These are phyloP conservation scores for Heliconius sara DNA, from an alignment of 2,888 invertebrate genomes.

Conservation along the genomic window DNA sequence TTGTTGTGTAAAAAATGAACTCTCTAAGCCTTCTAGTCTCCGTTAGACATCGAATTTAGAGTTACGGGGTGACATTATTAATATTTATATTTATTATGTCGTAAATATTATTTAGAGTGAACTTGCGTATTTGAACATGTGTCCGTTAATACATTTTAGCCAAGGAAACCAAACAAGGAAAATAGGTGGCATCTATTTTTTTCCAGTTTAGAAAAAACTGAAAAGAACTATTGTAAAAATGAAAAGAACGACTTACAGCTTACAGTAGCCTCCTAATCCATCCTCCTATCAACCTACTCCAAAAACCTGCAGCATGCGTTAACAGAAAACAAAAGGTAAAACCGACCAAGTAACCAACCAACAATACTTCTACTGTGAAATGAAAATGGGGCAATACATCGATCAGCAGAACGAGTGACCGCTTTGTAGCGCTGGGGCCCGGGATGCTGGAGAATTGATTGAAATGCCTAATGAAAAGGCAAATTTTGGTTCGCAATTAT, in stretches of 20 bases:
- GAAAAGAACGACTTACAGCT: neutral
- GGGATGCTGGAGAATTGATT: slow-evolving; percentile 38
- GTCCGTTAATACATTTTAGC: no score
- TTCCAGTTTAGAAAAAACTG: no score
- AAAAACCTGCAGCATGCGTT: neutral
- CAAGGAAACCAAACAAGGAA: no score
- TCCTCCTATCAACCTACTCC: neutral
- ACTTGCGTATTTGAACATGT: no score
- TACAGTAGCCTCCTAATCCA: neutral
- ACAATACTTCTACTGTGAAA: neutral
- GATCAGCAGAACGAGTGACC: slow-evolving; percentile 48
- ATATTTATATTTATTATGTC: no score
- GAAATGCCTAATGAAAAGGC: slow-evolving; percentile 40
- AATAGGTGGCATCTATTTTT: no score
- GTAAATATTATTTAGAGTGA: no score
- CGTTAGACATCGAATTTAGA: no score
- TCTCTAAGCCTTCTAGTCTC: no score
- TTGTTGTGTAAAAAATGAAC: neutral
- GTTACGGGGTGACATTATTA: no score
- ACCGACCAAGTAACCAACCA: neutral
- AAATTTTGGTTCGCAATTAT: slow-evolving; percentile 42
- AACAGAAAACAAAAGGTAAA: neutral
- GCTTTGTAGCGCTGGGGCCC: slow-evolving; percentile 36
- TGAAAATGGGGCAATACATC: slow-evolving; percentile 71
- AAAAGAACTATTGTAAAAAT: neutral